These are phyloP conservation scores for Huso huso DNA, from an alignment of 2,797 vertebrate genomes.

Conservation along the genomic window DNA sequence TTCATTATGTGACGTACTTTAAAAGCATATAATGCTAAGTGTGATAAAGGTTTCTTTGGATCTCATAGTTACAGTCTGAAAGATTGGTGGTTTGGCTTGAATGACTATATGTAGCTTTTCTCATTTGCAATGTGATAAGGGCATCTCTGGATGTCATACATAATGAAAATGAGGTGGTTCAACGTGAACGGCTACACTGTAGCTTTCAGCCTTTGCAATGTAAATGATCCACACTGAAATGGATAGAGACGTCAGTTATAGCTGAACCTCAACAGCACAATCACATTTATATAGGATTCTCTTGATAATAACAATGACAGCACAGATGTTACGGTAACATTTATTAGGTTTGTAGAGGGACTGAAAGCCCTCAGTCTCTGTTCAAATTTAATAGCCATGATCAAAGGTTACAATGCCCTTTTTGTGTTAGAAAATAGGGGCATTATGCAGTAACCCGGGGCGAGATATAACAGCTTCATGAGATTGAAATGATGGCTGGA, in stretches of 20 bases:
- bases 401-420: conserved; percentile 9
- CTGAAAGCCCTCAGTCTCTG: conserved; percentile 3
- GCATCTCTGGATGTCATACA: too few relatives aligned
- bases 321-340: conserved; percentile 12
- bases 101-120: too few relatives aligned
- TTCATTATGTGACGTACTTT: too few relatives aligned
- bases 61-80: too few relatives aligned
- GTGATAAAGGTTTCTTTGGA: too few relatives aligned
- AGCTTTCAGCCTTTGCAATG: not conserved
- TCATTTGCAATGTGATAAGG: too few relatives aligned
- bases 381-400: conserved; percentile 15
- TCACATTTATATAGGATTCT: not conserved
- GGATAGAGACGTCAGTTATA: not conserved
- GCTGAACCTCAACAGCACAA: not conserved
- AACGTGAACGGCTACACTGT: too few relatives aligned
- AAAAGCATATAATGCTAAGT: too few relatives aligned
- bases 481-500: not conserved
- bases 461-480: conserved; percentile 4
- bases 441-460: conserved; percentile 2
- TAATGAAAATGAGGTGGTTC: too few relatives aligned
- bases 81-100: too few relatives aligned
- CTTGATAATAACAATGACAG: conserved; percentile 3
- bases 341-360: conserved; percentile 3
- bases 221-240: not conserved
- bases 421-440: not conserved